These are phyloP conservation scores for Taphrorychus bicolor DNA, from an alignment of 2,888 invertebrate species.

Conservation along the genomic window DNA sequence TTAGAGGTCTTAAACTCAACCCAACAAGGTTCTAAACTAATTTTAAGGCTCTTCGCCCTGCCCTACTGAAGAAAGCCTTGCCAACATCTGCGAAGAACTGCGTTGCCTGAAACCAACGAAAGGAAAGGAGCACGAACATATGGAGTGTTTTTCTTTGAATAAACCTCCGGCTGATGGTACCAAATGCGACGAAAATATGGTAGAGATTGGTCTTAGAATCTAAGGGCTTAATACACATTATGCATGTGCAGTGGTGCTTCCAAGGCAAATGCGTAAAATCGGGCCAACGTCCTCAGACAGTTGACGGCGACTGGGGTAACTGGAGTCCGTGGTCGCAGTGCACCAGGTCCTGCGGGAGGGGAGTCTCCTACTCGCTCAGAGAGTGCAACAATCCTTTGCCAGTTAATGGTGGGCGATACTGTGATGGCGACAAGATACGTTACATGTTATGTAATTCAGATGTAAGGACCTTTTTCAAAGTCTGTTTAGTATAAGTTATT, in stretches of 20 bases:
- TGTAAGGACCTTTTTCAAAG: conserved; percentile 51
- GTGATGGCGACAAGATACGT: conserved; percentile 68
- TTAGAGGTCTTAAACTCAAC: too few relatives aligned
- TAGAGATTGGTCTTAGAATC: not conserved
- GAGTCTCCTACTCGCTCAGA: conserved; percentile 65
- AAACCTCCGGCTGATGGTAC: conserved; percentile 24
- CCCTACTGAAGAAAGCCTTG: conserved; percentile 11
- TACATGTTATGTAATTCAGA: conserved; percentile 69
- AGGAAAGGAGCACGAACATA: conserved; percentile 3
- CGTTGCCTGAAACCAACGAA: conserved; percentile 15
- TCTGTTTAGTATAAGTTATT: too few relatives aligned
- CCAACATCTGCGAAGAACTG: conserved; percentile 18
- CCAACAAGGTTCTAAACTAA: too few relatives aligned
- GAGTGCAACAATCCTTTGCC: conserved; percentile 71
- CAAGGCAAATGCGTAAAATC: conserved; percentile 25
- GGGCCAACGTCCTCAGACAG: conserved; percentile 60
- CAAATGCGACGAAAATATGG: conserved; percentile 29
- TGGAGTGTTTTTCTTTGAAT: conserved; percentile 17
- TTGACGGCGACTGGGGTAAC: conserved; percentile 72
- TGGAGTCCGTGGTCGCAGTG: conserved; percentile 69
- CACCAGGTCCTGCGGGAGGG: conserved; percentile 70
- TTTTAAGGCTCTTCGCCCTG: conserved; percentile 8
- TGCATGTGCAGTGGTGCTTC: conserved; percentile 22
- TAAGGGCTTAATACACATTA: not conserved
- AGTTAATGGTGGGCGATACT: conserved; percentile 68